phyloP scores from a whole-genome alignment of 2,888 invertebrate species.

The Drosophila anceps region DNA sequence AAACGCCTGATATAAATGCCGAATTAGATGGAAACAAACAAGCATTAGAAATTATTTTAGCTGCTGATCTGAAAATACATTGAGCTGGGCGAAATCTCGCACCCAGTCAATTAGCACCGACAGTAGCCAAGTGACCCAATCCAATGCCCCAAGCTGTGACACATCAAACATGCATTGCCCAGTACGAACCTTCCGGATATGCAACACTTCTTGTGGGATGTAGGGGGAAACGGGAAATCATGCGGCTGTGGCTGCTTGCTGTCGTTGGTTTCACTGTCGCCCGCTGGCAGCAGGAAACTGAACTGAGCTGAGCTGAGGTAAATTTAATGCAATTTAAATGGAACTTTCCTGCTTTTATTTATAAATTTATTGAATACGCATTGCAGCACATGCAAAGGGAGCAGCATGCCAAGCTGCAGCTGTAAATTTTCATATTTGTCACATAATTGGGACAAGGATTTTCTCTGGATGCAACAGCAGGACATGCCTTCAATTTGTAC shows the following conservation, averaged over 20 bases:
- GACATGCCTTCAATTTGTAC: slow-evolving; percentile 21
- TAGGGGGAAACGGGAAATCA: neutral
- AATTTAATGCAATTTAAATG: slow-evolving; percentile 52
- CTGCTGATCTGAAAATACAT: neutral
- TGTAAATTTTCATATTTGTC: slow-evolving; percentile 22
- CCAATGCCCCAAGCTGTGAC: slow-evolving; percentile 16
- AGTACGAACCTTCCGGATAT: slow-evolving; percentile 22
- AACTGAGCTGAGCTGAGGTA: no score
- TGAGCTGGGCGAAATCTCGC: slow-evolving; percentile 6
- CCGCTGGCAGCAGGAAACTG: slow-evolving; percentile 9
- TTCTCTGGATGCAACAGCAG: slow-evolving; percentile 12
- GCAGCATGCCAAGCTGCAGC: neutral
- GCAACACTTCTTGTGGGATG: slow-evolving; percentile 23
- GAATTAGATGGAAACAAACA: slow-evolving; percentile 6
- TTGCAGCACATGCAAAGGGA: neutral
- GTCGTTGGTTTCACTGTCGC: slow-evolving; percentile 7
- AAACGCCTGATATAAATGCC: neutral
- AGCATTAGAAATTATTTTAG: neutral
- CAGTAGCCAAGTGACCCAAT: slow-evolving; percentile 27
- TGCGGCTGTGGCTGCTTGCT: slow-evolving; percentile 24
- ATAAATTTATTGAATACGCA: slow-evolving; percentile 48
- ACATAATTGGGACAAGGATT: slow-evolving; percentile 15
- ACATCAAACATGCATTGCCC: slow-evolving; percentile 12
- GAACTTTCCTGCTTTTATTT: slow-evolving; percentile 45
- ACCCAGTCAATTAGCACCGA: slow-evolving; percentile 36